These are phyloP conservation scores for Cryptops parisi DNA, from an alignment of 2,888 invertebrate species.

Conservation along the genomic window DNA sequence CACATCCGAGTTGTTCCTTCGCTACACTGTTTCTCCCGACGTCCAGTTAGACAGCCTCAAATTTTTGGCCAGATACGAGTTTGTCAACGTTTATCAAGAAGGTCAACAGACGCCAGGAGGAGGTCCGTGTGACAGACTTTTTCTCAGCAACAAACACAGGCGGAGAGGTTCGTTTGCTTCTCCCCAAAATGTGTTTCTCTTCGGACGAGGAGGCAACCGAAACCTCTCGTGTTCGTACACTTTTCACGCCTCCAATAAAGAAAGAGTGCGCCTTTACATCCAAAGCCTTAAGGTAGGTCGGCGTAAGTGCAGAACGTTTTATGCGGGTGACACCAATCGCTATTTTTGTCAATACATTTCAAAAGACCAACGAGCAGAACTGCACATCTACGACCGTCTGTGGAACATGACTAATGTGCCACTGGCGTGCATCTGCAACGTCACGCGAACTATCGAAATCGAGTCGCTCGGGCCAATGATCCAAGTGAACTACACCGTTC, in stretches of 20 bases:
- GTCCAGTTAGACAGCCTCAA: constrained; percentile 61
- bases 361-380: constrained; percentile 18
- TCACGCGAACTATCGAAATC: constrained; percentile 47
- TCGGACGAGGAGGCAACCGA: constrained; percentile 61
- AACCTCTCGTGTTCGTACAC: constrained; percentile 59
- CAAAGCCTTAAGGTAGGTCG: constrained; percentile 40
- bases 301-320: constrained; percentile 48
- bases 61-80: constrained; percentile 65
- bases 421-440: constrained; percentile 36
- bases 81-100: constrained; percentile 43
- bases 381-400: constrained; percentile 19
- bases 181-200: constrained; percentile 64
- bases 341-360: constrained; percentile 40
- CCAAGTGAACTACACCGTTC: constrained; percentile 56
- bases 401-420: constrained; percentile 45
- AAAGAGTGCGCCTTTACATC: constrained; percentile 55
- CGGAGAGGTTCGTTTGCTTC: constrained; percentile 49
- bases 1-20: constrained; percentile 56
- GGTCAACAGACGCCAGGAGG: constrained; percentile 18
- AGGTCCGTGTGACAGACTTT: constrained; percentile 21
- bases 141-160: constrained; percentile 20
- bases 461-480: constrained; percentile 54
- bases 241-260: constrained; percentile 54
- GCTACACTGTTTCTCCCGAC: constrained; percentile 58
- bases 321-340: constrained; percentile 54